Evolutionary conservation across 2,113 vertebrate genomes (phyloP).

Genomic region (Siniperca knerii): DNA sequence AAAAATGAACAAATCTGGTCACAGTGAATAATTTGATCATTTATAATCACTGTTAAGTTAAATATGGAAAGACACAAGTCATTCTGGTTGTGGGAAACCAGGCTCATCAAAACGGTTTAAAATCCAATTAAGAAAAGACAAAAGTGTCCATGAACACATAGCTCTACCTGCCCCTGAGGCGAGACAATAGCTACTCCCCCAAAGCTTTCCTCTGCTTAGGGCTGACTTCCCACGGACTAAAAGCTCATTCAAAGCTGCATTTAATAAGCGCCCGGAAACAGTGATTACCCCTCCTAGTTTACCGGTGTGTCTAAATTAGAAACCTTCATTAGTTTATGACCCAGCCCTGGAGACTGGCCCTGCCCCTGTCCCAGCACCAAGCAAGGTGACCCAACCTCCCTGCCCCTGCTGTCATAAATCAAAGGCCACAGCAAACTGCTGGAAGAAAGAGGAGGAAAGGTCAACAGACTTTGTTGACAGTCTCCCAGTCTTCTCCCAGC

Average conservation of each 20-base stretch:
- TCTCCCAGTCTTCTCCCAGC: slow-evolving; percentile 68
- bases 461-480: slow-evolving; percentile 85
- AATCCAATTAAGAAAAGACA: slow-evolving; percentile 71
- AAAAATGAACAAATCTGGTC: background rate
- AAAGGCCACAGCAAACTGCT: slow-evolving; percentile 73
- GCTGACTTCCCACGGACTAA: slow-evolving; percentile 79
- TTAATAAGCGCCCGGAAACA: slow-evolving; percentile 85
- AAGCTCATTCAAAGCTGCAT: slow-evolving; percentile 81
- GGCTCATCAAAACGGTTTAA: slow-evolving; percentile 65
- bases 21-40: background rate
- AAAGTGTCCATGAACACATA: slow-evolving; percentile 71
- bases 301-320: slow-evolving; percentile 85
- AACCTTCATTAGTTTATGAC: slow-evolving; percentile 85
- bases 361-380: slow-evolving; percentile 73
- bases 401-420: slow-evolving; percentile 78
- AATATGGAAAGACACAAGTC: background rate
- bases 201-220: slow-evolving; percentile 72
- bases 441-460: slow-evolving; percentile 83
- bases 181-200: slow-evolving; percentile 68
- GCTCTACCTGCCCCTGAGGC: slow-evolving; percentile 76
- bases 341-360: slow-evolving; percentile 70
- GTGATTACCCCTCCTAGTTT: slow-evolving; percentile 83
- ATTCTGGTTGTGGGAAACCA: slow-evolving; percentile 45
- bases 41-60: background rate
- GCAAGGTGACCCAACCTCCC: slow-evolving; percentile 75